phyloP scores from a whole-genome alignment of 2,888 invertebrate genomes.

The Oscheius sp. region DNA sequence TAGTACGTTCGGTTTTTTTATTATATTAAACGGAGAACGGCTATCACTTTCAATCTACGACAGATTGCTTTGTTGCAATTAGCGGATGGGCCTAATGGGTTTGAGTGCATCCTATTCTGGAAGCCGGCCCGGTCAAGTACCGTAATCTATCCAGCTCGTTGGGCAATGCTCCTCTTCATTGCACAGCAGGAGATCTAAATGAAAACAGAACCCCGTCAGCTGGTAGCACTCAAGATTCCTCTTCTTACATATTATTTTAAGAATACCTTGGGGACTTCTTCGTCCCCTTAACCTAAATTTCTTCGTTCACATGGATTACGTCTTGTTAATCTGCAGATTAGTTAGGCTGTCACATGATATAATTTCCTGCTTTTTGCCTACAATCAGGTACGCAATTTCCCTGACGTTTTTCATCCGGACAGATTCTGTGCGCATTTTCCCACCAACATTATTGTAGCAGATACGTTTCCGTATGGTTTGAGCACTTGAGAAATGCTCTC shows the following conservation, averaged over 20 bases:
- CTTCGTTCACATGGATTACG: too few relatives aligned
- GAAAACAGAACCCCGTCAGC: slow-evolving; percentile 22
- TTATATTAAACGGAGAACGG: slow-evolving; percentile 2
- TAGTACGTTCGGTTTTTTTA: slow-evolving; percentile 8
- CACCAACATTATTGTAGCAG: slow-evolving; percentile 22
- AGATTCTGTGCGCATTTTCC: slow-evolving; percentile 9
- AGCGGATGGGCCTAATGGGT: slow-evolving; percentile 31
- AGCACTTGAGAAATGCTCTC: slow-evolving; percentile 27
- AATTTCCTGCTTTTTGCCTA: too few relatives aligned
- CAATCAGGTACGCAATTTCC: too few relatives aligned
- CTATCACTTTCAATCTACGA: slow-evolving; percentile 19
- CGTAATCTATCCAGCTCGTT: slow-evolving; percentile 35
- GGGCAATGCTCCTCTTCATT: slow-evolving; percentile 28
- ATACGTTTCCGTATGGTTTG: slow-evolving; percentile 25
- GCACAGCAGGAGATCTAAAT: slow-evolving; percentile 20
- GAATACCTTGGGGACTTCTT: too few relatives aligned
- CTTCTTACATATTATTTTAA: too few relatives aligned
- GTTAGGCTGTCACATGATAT: too few relatives aligned
- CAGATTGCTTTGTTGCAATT: slow-evolving; percentile 38
- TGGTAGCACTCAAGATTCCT: background rate
- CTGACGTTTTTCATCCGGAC: background rate
- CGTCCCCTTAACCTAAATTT: too few relatives aligned
- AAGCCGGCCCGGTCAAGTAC: slow-evolving; percentile 31
- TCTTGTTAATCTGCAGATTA: too few relatives aligned
- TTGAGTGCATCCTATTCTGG: slow-evolving; percentile 30